Percentiles rank a stretch among this genome's conserved stretches.
Evolutionary conservation across 2,113 vertebrate genomes (phyloP).

Genomic region (Hyperopisus bebe): DNA sequence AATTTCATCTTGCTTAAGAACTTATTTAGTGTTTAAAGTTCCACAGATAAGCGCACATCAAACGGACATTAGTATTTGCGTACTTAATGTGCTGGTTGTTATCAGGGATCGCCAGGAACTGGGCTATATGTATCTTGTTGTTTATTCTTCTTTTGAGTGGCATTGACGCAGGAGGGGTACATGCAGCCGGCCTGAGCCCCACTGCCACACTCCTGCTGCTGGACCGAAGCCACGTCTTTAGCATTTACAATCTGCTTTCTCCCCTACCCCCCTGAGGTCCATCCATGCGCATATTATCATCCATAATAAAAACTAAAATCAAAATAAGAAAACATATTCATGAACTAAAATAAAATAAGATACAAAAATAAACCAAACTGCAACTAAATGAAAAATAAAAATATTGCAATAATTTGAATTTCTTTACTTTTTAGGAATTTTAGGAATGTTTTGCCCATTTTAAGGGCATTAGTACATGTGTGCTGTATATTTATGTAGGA

Average conservation of each 20-base stretch:
- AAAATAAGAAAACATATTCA: background rate
- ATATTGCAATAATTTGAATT: background rate
- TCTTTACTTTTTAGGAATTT: too few species aligned
- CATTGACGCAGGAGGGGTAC: slow-evolving; percentile 38
- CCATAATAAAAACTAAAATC: background rate
- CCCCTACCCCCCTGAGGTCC: slow-evolving; percentile 36
- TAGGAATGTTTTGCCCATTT: background rate
- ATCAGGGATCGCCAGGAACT: slow-evolving; percentile 68
- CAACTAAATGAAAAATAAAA: background rate
- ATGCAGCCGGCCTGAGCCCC: slow-evolving; percentile 41
- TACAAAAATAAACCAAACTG: background rate
- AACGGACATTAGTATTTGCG: slow-evolving; percentile 78
- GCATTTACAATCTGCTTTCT: slow-evolving; percentile 56
- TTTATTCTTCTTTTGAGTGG: slow-evolving; percentile 52
- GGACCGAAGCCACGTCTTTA: slow-evolving; percentile 56
- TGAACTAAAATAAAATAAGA: background rate
- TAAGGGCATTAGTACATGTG: background rate
- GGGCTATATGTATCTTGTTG: slow-evolving; percentile 57
- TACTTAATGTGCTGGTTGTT: slow-evolving; percentile 81
- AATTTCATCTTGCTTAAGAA: slow-evolving; percentile 58
- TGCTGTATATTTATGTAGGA: background rate
- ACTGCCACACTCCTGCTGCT: slow-evolving; percentile 36
- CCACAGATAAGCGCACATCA: slow-evolving; percentile 69
- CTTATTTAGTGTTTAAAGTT: slow-evolving; percentile 56
- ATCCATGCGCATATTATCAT: background rate